Evolutionary conservation across 2,113 vertebrate species (phyloP), one percentile per base, ranked within the genome.

Genomic region (Chiloscyllium plagiosum): DNA sequence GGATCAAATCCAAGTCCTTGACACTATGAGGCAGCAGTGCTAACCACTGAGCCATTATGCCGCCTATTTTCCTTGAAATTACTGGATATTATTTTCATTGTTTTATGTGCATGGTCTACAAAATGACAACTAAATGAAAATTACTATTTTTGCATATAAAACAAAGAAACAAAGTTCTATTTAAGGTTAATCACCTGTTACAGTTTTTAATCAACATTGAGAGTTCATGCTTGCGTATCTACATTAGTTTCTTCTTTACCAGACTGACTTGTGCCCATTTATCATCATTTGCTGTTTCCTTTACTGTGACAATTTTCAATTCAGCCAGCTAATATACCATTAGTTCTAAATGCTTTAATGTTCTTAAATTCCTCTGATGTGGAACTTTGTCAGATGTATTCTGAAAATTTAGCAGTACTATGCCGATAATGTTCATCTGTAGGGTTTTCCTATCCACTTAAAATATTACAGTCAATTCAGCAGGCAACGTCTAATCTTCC

Each of bases 211-310:
- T 83, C 37, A 37, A 83, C 80, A 42, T 33, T 42, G 37, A 89
- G 52, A 68, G 33, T 68, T 33, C 22, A 68, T 68, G 66, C 37
- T 70, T 94, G 61, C 33, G 42, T n/a, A 94, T 56, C 22, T 29
- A 68, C 90, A 94, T 4, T 19, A 20, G 37, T 10, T 33, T 24
- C 0, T 70, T 22, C 65, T 94, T 70, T 24, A 6, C 22, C 37
- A 94, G 66, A 94, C 37, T 24, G n/a, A 66, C 20, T 37, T 33
- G 1, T 68, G 33, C 65, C 65, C 29, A 94, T 68, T 66, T 94
- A 94, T 94, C 90, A 94, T 94, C 90, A 94, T 94, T 33, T 68
- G 37, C n/a, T 56, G 50, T 50, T 94, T 65, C n/a, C 33, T 94
- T 68, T 68, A 65, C 61, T 15, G n/a, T 90, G 29, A 50, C 56